Evolutionary conservation across 2,797 vertebrate genomes (phyloP).

Genomic region (Acanthurus leucopareius): DNA sequence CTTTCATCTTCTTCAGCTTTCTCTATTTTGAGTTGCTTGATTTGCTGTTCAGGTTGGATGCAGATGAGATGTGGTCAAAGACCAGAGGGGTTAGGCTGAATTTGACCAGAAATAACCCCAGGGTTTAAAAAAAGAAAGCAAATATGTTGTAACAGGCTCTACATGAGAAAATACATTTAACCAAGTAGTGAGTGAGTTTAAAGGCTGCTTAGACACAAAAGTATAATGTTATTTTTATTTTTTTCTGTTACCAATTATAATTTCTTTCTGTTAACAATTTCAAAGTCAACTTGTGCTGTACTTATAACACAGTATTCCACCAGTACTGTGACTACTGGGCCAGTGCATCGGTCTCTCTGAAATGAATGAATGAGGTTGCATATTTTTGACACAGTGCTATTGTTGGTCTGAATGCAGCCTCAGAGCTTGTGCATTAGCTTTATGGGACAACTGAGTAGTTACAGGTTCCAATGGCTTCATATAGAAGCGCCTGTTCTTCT

Average conservation of each 20-base stretch:
- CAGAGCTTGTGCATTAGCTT: not conserved
- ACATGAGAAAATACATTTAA: not conserved
- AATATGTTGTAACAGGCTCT: not conserved
- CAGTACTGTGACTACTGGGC: conserved; percentile 2
- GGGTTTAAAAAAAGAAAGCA: not conserved
- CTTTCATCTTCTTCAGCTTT: conserved; percentile 1
- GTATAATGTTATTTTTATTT: conserved; percentile 1
- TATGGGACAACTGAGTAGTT: conserved; percentile 11
- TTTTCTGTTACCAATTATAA: too few relatives aligned
- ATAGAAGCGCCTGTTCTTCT: conserved; percentile 7
- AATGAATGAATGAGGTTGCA: conserved; percentile 18
- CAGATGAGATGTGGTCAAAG: conserved; percentile 8
- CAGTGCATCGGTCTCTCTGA: not conserved
- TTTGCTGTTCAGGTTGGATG: not conserved
- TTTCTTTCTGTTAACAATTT: too few relatives aligned
- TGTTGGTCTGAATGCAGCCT: conserved; percentile 21
- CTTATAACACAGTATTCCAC: not conserved
- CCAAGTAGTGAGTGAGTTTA: not conserved
- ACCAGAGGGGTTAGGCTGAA: not conserved
- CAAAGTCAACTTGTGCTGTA: not conserved
- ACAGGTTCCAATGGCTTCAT: conserved; percentile 23
- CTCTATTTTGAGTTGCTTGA: conserved; percentile 6
- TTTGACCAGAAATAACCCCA: conserved; percentile 4
- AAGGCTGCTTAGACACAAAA: not conserved
- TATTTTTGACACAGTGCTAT: conserved; percentile 12